These are phyloP conservation scores for Sceloporus tristichus DNA, from an alignment of 2,113 vertebrate species.

Conservation along the genomic window DNA sequence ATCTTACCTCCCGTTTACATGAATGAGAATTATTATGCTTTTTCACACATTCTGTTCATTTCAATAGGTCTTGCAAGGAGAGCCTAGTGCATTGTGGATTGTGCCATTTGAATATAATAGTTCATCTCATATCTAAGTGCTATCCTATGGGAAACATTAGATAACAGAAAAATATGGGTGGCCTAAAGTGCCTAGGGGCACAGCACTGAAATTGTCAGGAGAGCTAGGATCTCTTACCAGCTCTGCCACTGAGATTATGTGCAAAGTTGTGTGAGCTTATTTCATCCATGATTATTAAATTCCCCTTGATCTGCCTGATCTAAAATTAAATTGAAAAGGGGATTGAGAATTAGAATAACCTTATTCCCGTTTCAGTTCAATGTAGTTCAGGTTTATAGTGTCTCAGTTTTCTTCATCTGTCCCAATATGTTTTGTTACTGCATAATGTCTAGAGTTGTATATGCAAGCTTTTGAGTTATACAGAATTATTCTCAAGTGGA, in stretches of 20 bases:
- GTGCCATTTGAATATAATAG: background rate
- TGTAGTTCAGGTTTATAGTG: background rate
- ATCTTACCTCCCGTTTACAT: background rate
- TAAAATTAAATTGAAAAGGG: slow-evolving; percentile 18
- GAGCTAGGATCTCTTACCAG: background rate
- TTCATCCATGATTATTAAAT: slow-evolving; percentile 16
- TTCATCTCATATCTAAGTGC: background rate
- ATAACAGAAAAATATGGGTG: background rate
- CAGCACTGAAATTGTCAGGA: background rate
- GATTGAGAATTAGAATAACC: background rate
- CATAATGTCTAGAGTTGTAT: background rate
- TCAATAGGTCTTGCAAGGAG: background rate
- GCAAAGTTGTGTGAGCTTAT: slow-evolving; percentile 1
- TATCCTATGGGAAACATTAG: background rate
- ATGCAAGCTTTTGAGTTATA: background rate
- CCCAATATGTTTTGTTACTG: background rate
- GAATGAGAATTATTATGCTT: background rate
- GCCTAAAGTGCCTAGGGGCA: background rate
- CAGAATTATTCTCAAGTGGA: background rate
- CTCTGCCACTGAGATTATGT: slow-evolving; percentile 2
- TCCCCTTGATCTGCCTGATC: slow-evolving; percentile 8
- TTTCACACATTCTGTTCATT: background rate
- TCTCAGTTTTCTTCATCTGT: background rate
- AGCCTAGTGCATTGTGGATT: background rate
- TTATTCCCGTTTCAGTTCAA: background rate